Evolutionary conservation across 2,113 vertebrate species (phyloP), one percentile per base, ranked within the genome.

Genomic region (Perccottus glenii): DNA sequence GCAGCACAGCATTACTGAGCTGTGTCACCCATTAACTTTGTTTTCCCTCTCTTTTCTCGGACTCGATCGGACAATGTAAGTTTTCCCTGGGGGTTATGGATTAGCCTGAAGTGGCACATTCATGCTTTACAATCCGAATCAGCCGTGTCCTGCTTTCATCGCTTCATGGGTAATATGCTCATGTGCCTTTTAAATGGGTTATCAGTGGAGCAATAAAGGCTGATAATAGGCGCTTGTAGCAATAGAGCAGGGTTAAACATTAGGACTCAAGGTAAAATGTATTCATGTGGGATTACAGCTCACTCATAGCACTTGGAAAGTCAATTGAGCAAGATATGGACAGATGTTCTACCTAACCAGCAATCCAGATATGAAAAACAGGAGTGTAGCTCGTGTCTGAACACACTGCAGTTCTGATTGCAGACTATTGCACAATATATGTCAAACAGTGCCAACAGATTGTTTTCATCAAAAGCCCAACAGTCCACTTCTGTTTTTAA

Each of bases 171-270:
- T 36, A 6, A 78, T 85, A 82, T 87, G 84, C 77, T 69, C 85
- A 89, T 83, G 73, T 40, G 0, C 32, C 75, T 76, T 87, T 89
- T 77, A 47, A 77, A 79, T 9, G 46, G 73, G 67, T 81, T 60
- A 38, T 81, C 67, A 62, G 66, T n/a, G 60, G 60, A 40, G 77
- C 67, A 76, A 73, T 82, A 84, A 85, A 83, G 47, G 68, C 42
- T 70, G 71, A 75, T 70, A 80, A 73, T 40, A 74, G 66, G 55
- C 56, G 15, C 40, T 72, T 62, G 62, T 32, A n/a, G 48, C 49
- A 43, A 43, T n/a, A 73, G 9, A 52, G 57, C 36, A 7, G 58
- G 53, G 66, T 66, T 69, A 72, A 55, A 69, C 75, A 77, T 79
- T 42, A 77, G 60, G 57, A 60, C 48, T 59, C 1, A 50, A 60